phyloP scores from a whole-genome alignment of 2,797 vertebrate genomes.

The Melanogrammus aeglefinus region DNA sequence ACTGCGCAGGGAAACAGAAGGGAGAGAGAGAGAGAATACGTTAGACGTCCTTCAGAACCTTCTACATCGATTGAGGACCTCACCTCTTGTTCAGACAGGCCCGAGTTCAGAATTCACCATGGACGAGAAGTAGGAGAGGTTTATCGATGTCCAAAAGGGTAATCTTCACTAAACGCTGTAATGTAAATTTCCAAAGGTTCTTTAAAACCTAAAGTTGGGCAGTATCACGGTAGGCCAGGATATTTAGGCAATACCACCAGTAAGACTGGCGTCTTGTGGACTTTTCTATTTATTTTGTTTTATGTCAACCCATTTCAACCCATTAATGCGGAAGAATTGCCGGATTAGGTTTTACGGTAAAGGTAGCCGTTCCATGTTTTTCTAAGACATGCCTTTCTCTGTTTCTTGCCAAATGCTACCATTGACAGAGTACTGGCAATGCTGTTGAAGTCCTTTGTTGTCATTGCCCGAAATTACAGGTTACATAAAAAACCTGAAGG shows the following conservation, averaged over 20 bases:
- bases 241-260: no score
- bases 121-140: neutral
- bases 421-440: neutral
- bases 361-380: neutral
- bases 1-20: constrained; percentile 66
- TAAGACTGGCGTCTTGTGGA: no score
- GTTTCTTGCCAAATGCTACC: neutral
- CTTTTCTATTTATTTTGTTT: no score
- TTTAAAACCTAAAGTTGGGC: no score
- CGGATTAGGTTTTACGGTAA: neutral
- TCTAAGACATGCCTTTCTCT: neutral
- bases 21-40: neutral
- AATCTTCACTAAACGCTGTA: no score
- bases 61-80: neutral
- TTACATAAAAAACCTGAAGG: neutral
- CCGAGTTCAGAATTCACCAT: neutral
- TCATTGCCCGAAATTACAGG: neutral
- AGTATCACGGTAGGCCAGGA: no score
- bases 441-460: neutral
- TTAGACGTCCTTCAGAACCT: neutral
- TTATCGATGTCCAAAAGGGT: no score
- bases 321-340: no score
- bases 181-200: no score
- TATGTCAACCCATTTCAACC: no score
- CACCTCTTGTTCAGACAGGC: neutral